Base-by-base conservation (phyloP, 2,888 invertebrate species). In the Ferdinandea cuprea region DNA sequence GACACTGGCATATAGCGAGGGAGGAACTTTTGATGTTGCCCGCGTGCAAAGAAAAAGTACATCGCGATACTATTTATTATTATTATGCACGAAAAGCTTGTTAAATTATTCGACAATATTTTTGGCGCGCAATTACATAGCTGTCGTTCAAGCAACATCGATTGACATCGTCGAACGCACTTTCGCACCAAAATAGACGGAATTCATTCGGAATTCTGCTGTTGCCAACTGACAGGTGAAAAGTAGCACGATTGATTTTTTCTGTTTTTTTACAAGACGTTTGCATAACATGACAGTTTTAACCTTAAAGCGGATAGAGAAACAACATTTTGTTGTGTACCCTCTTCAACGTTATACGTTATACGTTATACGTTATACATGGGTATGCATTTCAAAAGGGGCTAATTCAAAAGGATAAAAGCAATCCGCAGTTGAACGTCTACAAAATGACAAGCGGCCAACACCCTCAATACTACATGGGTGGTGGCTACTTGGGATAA, bases 11-110 rank as follows among this genome's bases (percentile, higher is more conserved):
- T 21, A 32, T 19, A 56, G n/a, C 40, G 17, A 8, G 46, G 17
- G 30, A 37, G 11, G 11, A 56, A 44, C 35, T 63, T 63, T 68
- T 56, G 58, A 61, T 76, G 76, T 76, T 40, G 58, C 21, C 68
- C 83, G 72, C 77, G 58, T 81, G 69, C 76, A 71, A 59, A 50
- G 68, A 37, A 65, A 71, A 59, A 50, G 68, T 30, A 65, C 63
- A 59, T 40, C 56, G n/a, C n/a, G 50, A 69, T 44, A 63, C 44
- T 42, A 5, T 25, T 50, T 42, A 5, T 25, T 25, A 25, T 25
- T 25, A 25, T 25, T 25, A 25, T 25, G 25, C 25, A 65, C 32
- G 54, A 80, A 80, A 63, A 54, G 40, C 28, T 58, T 68, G 54
- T 73, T 61, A 61, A 56, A 74, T 69, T 56, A 50, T 42, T 17